Evolutionary conservation across 2,888 invertebrate genomes (phyloP), one percentile per base, ranked within the genome.

Genomic region (Thereva unica): DNA sequence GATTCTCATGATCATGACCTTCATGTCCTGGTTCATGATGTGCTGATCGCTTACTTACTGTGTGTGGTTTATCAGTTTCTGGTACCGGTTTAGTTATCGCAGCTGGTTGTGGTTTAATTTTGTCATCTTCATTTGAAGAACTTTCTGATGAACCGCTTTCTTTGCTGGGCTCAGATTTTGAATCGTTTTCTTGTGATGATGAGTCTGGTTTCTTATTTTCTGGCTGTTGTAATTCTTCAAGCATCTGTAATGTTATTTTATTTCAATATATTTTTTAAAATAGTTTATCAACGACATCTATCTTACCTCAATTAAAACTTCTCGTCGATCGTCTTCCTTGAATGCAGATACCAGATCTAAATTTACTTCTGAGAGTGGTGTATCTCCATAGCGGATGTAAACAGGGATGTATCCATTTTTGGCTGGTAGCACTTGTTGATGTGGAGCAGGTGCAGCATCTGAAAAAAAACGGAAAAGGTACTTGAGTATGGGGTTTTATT

Each of bases 351-450:
- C 91, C 67, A 91, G 78, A 50, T 86, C 87, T 49, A 86, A 85
- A 82, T 91, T 88, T 74, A 91, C 89, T 70, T 90, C 87, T 74
- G 86, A 86, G 12, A 92, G 82, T 0, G 91, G 89, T 34, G 89
- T 89, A 79, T 92, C 87, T 3, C 91, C 92, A 50, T 86, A 81
- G 57, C 90, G 85, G 75, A 92, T 92, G 80, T 91, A 92, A 67
- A 92, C 92, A 6, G 92, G 91, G 64, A 92, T 86, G 78, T 88
- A 89, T 52, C 92, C 92, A 7, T 88, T 87, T 70, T 85, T 82
- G 40, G 85, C 85, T 50, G 87, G 87, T 59, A 92, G 82, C 75
- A 85, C 84, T 80, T 91, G 91, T 78, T 87, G 84, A 75, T 83
- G 76, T 10, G 52, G 34, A n/a, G 79, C 80, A n/a, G 86, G 85